Percentiles rank a stretch among this genome's conserved stretches.
These are phyloP conservation scores for Maccullochella peelii DNA, from an alignment of 2,113 vertebrate genomes.

Conservation along the genomic window DNA sequence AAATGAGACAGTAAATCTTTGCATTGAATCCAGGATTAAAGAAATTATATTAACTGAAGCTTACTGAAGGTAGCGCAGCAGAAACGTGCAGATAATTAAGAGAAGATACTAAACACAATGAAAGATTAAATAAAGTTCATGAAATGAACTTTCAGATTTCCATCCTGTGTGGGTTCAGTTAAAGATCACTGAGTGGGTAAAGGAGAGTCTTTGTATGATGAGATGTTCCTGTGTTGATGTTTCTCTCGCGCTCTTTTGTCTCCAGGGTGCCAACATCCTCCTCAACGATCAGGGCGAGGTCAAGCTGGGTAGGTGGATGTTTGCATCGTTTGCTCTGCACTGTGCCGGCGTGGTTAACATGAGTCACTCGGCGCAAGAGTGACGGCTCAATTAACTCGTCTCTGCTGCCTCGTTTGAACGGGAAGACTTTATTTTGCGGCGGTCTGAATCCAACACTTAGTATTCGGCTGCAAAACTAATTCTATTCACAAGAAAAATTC, in stretches of 20 bases:
- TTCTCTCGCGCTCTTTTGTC: not conserved
- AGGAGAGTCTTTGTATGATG: not conserved
- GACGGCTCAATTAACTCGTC: not conserved
- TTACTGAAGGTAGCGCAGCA: not conserved
- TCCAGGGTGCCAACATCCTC: constrained; percentile 93
- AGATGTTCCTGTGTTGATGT: constrained; percentile 19
- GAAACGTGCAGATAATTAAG: no score
- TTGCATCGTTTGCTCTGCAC: constrained; percentile 23
- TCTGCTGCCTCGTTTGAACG: not conserved
- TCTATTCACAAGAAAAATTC: not conserved
- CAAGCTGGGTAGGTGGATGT: constrained; percentile 86
- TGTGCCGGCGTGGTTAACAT: constrained; percentile 15
- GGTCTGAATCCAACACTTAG: not conserved
- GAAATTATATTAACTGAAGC: not conserved
- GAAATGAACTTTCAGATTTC: not conserved
- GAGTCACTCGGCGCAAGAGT: constrained; percentile 35
- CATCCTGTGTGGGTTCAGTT: constrained; percentile 12
- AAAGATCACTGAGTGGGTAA: constrained; percentile 35
- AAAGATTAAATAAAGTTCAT: not conserved
- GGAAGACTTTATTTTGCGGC: not conserved
- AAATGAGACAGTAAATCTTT: not conserved
- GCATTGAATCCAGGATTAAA: not conserved
- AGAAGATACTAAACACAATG: not conserved
- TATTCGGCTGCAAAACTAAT: not conserved
- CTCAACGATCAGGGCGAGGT: constrained; percentile 91